A percentile compares a stretch with the other conserved stretches of the same genome.
Conservation (phyloP, 2,113 vertebrate genomes). For the Theropithecus gelada region DNA sequence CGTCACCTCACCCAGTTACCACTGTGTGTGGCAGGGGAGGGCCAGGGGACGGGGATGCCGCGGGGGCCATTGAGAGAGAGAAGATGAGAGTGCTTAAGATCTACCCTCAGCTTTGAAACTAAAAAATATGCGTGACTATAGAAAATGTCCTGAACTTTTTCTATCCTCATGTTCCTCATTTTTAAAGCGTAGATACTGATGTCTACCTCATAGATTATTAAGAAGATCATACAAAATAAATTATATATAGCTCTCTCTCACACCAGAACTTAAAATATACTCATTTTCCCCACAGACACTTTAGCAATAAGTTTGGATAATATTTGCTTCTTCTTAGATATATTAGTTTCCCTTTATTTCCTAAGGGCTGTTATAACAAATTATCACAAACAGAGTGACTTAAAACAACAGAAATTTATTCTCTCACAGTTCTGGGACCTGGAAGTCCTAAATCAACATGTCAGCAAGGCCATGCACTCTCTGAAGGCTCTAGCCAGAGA, state of each 20-base stretch:
- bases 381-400: neutral
- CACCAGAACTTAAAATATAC: neutral
- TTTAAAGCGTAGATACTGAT: neutral
- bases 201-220: neutral
- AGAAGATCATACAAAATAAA: neutral
- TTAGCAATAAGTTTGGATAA: neutral
- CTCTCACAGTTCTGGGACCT: neutral
- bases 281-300: neutral
- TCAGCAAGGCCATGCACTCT: neutral
- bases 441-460: neutral
- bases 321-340: neutral
- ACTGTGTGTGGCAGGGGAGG: too few relatives aligned
- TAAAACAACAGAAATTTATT: neutral
- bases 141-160: neutral
- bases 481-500: neutral
- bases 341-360: neutral
- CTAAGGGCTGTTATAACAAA: neutral
- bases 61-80: too few relatives aligned
- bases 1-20: neutral
- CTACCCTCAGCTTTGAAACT: neutral
- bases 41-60: too few relatives aligned
- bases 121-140: neutral
- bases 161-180: neutral
- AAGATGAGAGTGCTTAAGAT: neutral
- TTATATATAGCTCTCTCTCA: neutral